A percentile compares a stretch with the other conserved stretches of the same genome.
These are phyloP conservation scores for Meteorus cinctellus DNA, from an alignment of 2,888 invertebrate genomes.

Conservation along the genomic window DNA sequence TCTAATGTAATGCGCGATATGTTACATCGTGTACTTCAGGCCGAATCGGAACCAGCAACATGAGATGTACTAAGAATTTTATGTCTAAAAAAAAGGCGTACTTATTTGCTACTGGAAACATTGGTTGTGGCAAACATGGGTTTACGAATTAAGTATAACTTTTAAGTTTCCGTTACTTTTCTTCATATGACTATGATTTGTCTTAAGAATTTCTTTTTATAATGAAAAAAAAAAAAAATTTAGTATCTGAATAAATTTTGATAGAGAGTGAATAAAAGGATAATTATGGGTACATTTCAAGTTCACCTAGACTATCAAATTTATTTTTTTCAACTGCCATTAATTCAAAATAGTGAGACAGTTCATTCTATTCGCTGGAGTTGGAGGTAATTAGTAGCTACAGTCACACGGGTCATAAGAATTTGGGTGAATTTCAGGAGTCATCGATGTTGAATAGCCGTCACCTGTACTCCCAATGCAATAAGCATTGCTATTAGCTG, in stretches of 20 bases:
- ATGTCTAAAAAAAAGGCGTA: background rate
- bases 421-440: slow-evolving; percentile 53
- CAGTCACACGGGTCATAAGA: slow-evolving; percentile 68
- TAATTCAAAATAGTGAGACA: background rate
- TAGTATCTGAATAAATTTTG: background rate
- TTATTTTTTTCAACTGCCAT: background rate
- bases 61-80: background rate
- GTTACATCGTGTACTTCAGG: slow-evolving; percentile 58
- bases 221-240: slow-evolving; percentile 7
- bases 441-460: slow-evolving; percentile 48
- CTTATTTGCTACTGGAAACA: background rate
- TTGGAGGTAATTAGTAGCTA: slow-evolving; percentile 56
- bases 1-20: slow-evolving; percentile 64
- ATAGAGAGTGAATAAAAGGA: background rate
- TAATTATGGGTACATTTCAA: background rate
- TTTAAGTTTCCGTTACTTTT: background rate
- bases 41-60: slow-evolving; percentile 36
- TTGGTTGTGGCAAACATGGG: background rate
- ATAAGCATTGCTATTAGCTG: slow-evolving; percentile 69
- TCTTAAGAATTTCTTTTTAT: slow-evolving; percentile 12
- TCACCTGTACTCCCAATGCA: slow-evolving; percentile 59
- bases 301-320: background rate
- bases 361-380: slow-evolving; percentile 33
- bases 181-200: slow-evolving; percentile 7
- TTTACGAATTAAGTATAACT: background rate